Evolutionary conservation across 2,888 invertebrate species (phyloP).

Genomic region (Ornithoptera alexandrae): DNA sequence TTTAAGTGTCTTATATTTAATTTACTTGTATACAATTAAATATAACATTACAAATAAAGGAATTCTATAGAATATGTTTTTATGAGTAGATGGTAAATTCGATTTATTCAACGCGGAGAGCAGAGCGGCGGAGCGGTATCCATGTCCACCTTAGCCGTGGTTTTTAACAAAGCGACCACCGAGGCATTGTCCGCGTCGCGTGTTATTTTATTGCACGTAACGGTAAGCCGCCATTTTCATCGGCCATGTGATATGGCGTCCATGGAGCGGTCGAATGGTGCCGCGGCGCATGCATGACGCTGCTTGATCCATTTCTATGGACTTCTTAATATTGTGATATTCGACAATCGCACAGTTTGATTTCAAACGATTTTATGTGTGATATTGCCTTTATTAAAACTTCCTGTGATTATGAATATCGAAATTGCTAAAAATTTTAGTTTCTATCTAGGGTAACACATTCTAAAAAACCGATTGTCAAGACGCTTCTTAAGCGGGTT

Average conservation of each 20-base stretch:
- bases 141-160: conserved; percentile 24
- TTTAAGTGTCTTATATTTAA: too few species aligned
- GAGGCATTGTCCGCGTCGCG: conserved; percentile 60
- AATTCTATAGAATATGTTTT: background rate
- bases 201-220: conserved; percentile 61
- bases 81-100: background rate
- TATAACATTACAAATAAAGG: background rate
- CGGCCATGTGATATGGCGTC: conserved; percentile 31
- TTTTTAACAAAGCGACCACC: conserved; percentile 42
- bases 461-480: too few species aligned
- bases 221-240: conserved; percentile 67
- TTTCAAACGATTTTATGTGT: background rate
- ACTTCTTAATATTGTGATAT: conserved; percentile 3
- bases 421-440: background rate
- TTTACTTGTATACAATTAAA: background rate
- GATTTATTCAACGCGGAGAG: conserved; percentile 24
- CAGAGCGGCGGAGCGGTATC: conserved; percentile 40
- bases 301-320: background rate
- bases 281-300: background rate
- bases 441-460: too few species aligned
- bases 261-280: conserved; percentile 7
- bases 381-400: background rate
- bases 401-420: background rate
- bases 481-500: too few species aligned
- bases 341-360: background rate